These are phyloP conservation scores for Etheostoma nigrum DNA, from an alignment of 2,797 vertebrate species.

Conservation along the genomic window DNA sequence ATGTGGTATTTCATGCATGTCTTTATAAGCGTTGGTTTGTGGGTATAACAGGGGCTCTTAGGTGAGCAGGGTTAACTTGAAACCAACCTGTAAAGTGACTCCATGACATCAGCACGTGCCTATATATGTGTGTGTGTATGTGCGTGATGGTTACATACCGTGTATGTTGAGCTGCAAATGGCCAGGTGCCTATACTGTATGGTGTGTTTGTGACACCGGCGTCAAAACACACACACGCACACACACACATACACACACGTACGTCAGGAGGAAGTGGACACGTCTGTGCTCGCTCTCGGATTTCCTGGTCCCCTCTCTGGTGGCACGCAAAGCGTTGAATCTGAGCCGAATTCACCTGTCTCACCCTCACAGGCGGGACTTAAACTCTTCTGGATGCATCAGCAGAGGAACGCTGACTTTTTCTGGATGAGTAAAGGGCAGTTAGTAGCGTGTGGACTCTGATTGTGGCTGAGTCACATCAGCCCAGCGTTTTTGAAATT, in stretches of 20 bases:
- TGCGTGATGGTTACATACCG: neutral
- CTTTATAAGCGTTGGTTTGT: conserved; percentile 34
- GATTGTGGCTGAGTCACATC: conserved; percentile 43
- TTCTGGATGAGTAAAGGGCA: conserved; percentile 47
- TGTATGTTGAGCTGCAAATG: conserved; percentile 15
- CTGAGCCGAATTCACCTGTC: conserved; percentile 69
- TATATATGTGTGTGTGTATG: conserved; percentile 3
- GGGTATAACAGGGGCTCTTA: conserved; percentile 63
- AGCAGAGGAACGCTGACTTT: conserved; percentile 40
- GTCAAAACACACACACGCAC: conserved; percentile 27
- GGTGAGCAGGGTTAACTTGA: conserved; percentile 74
- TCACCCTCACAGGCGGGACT: conserved; percentile 48
- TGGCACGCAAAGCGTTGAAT: conserved; percentile 59
- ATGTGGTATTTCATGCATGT: conserved; percentile 44
- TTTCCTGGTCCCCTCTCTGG: conserved; percentile 77
- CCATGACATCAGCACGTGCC: conserved; percentile 36
- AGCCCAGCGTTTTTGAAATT: conserved; percentile 4
- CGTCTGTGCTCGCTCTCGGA: conserved; percentile 66
- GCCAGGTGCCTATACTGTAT: conserved; percentile 24
- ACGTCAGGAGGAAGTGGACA: conserved; percentile 79
- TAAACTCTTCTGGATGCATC: conserved; percentile 52
- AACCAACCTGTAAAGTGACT: conserved; percentile 75
- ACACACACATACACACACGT: conserved; percentile 22
- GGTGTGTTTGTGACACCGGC: conserved; percentile 50
- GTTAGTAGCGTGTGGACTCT: conserved; percentile 35